Evolutionary conservation across 2,113 vertebrate genomes (phyloP), one percentile per base, ranked within the genome.

Genomic region (Tauraco erythrolophus): DNA sequence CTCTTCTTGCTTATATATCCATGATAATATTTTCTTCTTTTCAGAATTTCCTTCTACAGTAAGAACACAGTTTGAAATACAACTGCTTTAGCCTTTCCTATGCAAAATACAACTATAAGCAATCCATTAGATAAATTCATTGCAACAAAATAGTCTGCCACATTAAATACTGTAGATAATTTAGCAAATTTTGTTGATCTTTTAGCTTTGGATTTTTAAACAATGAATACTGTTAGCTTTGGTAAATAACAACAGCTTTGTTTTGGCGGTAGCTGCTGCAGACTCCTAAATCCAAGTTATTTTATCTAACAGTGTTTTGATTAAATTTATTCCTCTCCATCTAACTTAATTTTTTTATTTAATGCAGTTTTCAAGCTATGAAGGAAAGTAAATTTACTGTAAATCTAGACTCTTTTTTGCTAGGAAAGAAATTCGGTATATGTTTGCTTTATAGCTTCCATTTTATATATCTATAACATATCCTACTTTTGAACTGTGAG

Each of bases 271-370:
- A 98, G 97, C 94, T 97, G 89, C 96, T 98, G 81, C 96, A 94
- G 95, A 95, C 94, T 97, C 89, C 65, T 92, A 97, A 96, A 96
- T 98, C 95, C 91, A 96, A 91, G 97, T 98, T 98, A 97, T 95
- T 98, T 98, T 98, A 97, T 98, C 96, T 92, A 97, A 91, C 95
- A 96, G 66, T 83, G 93, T 95, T 96, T 87, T 98, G 97, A 98
- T 97, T 96, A 97, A 98, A 98, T 97, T 97, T 97, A 94, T 97
- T 97, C 94, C 84, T 96, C 94, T 97, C 97, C 64, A 58, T 94
- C 96, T 98, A 98, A 98, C 95, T 96, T 97, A 97, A 98, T 98
- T 57, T 98, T 96, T 98, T 94, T 97, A 81, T 93, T 93, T 98
- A 98, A 98, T 97, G 91, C 80, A 78, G 92, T 98, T 98, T 98